Conservation (phyloP, 2,888 invertebrate genomes). For the Cerastoderma edule region DNA sequence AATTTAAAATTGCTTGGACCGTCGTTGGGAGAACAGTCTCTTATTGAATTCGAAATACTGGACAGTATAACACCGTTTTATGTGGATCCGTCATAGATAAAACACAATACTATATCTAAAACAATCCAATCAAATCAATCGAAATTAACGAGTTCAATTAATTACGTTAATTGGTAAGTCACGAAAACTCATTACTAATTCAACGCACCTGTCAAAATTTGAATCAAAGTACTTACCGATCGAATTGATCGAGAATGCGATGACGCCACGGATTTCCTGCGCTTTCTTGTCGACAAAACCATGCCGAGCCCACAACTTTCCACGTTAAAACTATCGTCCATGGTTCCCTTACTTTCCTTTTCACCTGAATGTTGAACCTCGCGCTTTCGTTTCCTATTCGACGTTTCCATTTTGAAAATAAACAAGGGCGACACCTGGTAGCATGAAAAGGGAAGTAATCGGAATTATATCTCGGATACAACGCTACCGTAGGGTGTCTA, state of each 20-base stretch:
- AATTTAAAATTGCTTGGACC: too few relatives aligned
- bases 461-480: too few relatives aligned
- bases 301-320: slow-evolving; percentile 58
- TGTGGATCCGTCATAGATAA: not conserved
- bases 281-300: slow-evolving; percentile 44
- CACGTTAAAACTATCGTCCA: slow-evolving; percentile 57
- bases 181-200: slow-evolving; percentile 11
- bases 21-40: too few relatives aligned
- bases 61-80: not conserved
- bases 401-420: slow-evolving; percentile 59
- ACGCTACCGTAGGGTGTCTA: too few relatives aligned
- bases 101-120: not conserved
- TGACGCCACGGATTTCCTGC: slow-evolving; percentile 49
- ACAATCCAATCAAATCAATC: not conserved
- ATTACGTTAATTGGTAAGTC: not conserved
- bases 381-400: slow-evolving; percentile 71
- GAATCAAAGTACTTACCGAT: slow-evolving; percentile 36
- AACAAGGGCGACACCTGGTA: too few relatives aligned
- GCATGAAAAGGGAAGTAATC: too few relatives aligned
- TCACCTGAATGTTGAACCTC: slow-evolving; percentile 65
- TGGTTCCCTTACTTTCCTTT: slow-evolving; percentile 26
- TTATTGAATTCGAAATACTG: not conserved
- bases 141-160: not conserved
- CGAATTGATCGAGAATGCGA: slow-evolving; percentile 18
- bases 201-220: slow-evolving; percentile 25